Evolutionary conservation across 2,113 vertebrate species (phyloP), one percentile per base, ranked within the genome.

Genomic region (Eptesicus fuscus): DNA sequence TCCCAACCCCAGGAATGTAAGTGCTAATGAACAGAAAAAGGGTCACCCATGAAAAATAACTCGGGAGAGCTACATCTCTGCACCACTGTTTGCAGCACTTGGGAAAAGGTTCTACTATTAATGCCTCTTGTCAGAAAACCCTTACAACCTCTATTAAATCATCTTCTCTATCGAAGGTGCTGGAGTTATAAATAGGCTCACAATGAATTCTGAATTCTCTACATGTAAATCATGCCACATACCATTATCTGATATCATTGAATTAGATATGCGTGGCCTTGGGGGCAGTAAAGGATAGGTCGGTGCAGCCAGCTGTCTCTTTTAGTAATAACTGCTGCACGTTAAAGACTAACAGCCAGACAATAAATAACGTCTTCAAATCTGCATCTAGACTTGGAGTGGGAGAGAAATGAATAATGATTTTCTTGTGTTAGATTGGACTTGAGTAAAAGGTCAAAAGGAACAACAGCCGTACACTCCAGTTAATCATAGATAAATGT

Each of bases 201-300:
- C 96, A 97, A 95, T 96, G 92, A 97, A 98, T 98, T 98, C 95
- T 96, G 84, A 96, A 96, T 97, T 98, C 93, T 96, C 85, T 87
- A 77, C 89, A 94, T 97, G 93, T 97, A 98, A 98, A 97, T 98
- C 95, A 93, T 95, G 76, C 53, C 90, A 96, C 71, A 87, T 80
- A 94, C 56, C 82, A 88, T 98, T 98, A 97, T 95, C 96, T 96
- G 96, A 96, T 98, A 95, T 95, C 96, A 93, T 93, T 98, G 95
- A 98, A 96, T 97, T 97, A 97, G 70, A 53, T 85, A 95, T 23
- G 63, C 53, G 1, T 93, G 93, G 93, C 83, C 96, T 92, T 91
- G 96, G 89, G 94, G 96, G n/a, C 0, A 16, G 53, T 97, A 90
- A 97, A 97, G 86, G 73, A 89, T 83, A 10, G 49, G 88, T 78